Base-by-base conservation (phyloP, 2,113 vertebrate species). In the Dicerorhinus sumatrensis region DNA sequence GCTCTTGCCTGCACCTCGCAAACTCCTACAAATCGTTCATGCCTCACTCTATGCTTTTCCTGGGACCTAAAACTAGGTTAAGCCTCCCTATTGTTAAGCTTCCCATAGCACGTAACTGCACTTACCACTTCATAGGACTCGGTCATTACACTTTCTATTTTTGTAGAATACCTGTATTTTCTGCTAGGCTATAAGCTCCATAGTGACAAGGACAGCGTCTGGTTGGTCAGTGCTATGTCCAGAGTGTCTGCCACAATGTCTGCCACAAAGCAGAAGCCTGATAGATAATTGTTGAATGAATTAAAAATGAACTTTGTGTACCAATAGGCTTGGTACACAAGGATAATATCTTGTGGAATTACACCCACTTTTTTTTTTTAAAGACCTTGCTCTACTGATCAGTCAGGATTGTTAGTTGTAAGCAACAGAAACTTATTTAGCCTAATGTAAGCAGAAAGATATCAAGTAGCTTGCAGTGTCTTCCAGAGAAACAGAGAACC, bases 1-100 rank as follows among this genome's bases (percentile, higher is more conserved):
- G 69, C 60, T 6, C 29, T 72, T 83, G 11, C 20, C 54, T 72
- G 65, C 77, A 6, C 89, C 31, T 72, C 84, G 51, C 36, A 84
- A 70, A 48, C 23, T 56, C 27, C 54, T 63, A 11, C 14, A 12
- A 77, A 89, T 69, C 56, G 89, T 73, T 92, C 18, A 1, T 27
- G 36, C 63, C 63, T 89, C 70, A 56, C 8, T 27, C 5, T 92
- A 31, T 48, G 63, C 23, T 93, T 84, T 95, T 72, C 6, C 46
- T 73, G 63, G 46, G 9, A 56, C 63, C 72, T 72, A 39, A 89
- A 92, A 92, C 25, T 89, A 79, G 79, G 46, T 89, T 95, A 83
- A 84, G n/a, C 7, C 33, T 83, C 21, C 60, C 33, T 10, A 11
- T 48, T 58, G 58, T 51, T 65, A 87, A 80, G 51, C 42, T 89